A percentile compares a stretch with the other conserved stretches of the same genome.
phyloP scores from a whole-genome alignment of 2,888 invertebrate genomes.

The Beris chalybata region DNA sequence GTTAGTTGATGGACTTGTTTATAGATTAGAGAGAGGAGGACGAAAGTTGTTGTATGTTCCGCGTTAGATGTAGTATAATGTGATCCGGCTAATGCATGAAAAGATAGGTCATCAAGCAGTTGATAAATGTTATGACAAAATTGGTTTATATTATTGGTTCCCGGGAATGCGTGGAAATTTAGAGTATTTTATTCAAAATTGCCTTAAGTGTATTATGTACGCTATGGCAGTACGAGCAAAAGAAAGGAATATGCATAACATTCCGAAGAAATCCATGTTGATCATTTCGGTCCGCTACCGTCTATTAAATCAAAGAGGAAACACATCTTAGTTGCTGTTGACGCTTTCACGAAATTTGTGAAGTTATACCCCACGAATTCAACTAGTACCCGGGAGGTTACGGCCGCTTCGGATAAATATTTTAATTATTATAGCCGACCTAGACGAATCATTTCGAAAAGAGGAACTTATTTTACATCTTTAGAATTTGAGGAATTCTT shows the following conservation, averaged over 20 bases:
- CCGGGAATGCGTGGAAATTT: slow-evolving; percentile 41
- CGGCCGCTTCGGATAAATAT: background rate
- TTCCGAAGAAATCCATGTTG: slow-evolving; percentile 42
- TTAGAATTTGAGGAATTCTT: slow-evolving; percentile 3
- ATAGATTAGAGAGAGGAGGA: slow-evolving; percentile 27
- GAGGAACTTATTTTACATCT: slow-evolving; percentile 20
- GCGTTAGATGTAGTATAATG: slow-evolving; percentile 33
- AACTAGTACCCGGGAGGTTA: background rate
- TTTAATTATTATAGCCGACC: slow-evolving; percentile 16
- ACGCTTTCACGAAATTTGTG: slow-evolving; percentile 37
- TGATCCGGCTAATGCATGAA: slow-evolving; percentile 42
- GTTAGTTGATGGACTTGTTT: background rate
- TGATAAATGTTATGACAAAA: slow-evolving; percentile 42
- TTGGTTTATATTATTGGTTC: slow-evolving; percentile 45
- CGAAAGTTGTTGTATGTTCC: slow-evolving; percentile 35
- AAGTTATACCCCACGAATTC: slow-evolving; percentile 28
- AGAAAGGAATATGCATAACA: slow-evolving; percentile 42
- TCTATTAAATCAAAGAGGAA: slow-evolving; percentile 32
- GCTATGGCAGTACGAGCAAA: background rate
- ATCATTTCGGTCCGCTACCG: slow-evolving; percentile 35
- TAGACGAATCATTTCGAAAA: background rate
- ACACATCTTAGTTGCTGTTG: slow-evolving; percentile 30
- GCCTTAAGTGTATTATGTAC: slow-evolving; percentile 8
- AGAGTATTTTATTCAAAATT: slow-evolving; percentile 6
- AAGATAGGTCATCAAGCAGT: slow-evolving; percentile 44